These are phyloP conservation scores for Platerodrilus igneus DNA, from an alignment of 2,888 invertebrate species.

Conservation along the genomic window DNA sequence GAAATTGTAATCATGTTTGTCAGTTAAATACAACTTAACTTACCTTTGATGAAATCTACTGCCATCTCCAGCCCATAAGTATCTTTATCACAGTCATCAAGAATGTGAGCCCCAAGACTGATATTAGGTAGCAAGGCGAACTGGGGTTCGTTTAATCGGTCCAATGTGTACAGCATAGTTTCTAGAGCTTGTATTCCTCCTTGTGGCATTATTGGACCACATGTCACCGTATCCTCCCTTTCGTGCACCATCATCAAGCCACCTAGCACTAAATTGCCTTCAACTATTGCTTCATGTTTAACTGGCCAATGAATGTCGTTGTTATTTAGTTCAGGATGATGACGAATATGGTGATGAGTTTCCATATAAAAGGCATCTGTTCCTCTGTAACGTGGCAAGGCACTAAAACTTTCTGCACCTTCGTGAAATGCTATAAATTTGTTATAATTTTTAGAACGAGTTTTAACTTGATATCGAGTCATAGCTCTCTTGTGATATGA, in stretches of 20 bases:
- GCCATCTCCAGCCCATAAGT: slow-evolving; percentile 95
- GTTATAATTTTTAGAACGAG: slow-evolving; percentile 8
- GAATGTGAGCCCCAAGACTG: slow-evolving; percentile 77
- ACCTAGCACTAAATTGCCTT: slow-evolving; percentile 83
- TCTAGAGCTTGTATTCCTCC: slow-evolving; percentile 86
- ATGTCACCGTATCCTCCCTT: slow-evolving; percentile 79
- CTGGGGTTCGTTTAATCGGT: slow-evolving; percentile 65
- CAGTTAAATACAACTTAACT: slow-evolving; percentile 41
- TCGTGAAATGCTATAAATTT: slow-evolving; percentile 14
- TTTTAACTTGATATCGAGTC: slow-evolving; percentile 4
- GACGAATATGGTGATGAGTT: slow-evolving; percentile 16
- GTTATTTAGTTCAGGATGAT: slow-evolving; percentile 15
- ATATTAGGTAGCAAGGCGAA: slow-evolving; percentile 71
- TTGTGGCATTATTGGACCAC: slow-evolving; percentile 92
- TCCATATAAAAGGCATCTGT: slow-evolving; percentile 13
- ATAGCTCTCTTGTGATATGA: too few relatives aligned
- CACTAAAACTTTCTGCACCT: slow-evolving; percentile 8
- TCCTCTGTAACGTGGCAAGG: slow-evolving; percentile 9
- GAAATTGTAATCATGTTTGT: too few relatives aligned
- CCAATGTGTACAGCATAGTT: slow-evolving; percentile 87
- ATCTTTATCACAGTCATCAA: slow-evolving; percentile 94
- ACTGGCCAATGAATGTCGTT: slow-evolving; percentile 64
- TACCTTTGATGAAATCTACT: slow-evolving; percentile 94
- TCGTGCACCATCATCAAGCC: slow-evolving; percentile 96
- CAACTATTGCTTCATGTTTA: slow-evolving; percentile 79